A percentile compares a stretch with the other conserved stretches of the same genome.
Conservation (phyloP, 2,113 vertebrate genomes). For the Pseudonaja textilis region DNA sequence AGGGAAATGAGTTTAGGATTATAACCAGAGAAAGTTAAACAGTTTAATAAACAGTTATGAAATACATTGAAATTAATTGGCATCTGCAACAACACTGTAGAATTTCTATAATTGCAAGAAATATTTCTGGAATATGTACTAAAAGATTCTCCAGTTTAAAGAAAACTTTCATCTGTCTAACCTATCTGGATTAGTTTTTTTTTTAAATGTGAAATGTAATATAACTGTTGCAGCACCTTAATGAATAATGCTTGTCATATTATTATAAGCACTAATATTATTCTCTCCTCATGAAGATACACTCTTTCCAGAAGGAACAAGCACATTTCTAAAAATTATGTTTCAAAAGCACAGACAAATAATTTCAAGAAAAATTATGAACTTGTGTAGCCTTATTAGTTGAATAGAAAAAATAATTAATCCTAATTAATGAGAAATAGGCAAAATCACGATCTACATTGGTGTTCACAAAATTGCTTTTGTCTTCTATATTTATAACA, state of each 20-base stretch:
- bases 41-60: neutral
- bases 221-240: too few species aligned
- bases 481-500: neutral
- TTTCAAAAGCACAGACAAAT: neutral
- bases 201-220: neutral
- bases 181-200: neutral
- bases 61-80: neutral
- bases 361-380: neutral
- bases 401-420: neutral
- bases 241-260: neutral
- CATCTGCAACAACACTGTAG: neutral
- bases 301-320: neutral
- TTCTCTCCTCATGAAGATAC: neutral
- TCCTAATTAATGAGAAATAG: slow-evolving; percentile 15
- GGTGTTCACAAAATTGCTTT: neutral
- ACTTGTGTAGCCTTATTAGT: neutral
- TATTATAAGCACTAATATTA: neutral
- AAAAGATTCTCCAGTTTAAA: neutral
- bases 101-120: neutral
- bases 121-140: neutral
- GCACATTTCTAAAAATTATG: neutral
- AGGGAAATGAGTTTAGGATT: neutral
- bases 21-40: neutral
- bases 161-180: neutral
- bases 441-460: neutral